Base-by-base conservation (phyloP, 1,140 invertebrate genomes). In the Lethocerus indicus region DNA sequence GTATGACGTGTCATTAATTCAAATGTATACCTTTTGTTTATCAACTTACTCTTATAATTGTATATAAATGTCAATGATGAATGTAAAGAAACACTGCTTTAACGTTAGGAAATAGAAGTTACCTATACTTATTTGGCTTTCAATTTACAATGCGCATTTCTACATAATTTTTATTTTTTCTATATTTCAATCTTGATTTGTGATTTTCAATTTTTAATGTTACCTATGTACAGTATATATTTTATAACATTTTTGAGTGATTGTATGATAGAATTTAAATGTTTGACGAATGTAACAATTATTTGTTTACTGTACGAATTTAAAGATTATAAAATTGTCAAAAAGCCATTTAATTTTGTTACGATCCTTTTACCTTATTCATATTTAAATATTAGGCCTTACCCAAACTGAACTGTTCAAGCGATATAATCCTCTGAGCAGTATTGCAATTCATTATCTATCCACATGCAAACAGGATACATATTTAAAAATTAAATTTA, bases 211-310 rank as follows among this genome's bases (percentile, higher is more conserved):
- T 50, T 51, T 51, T 51, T 42, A 27, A 45, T 41, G 49, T 51
- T 51, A 51, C 49, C 49, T 51, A 50, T 50, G 49, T 51, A 51
- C 49, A 51, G 42, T 45, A 51, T 51, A 51, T 51, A 51, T 51
- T 51, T 51, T 51, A 51, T 51, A 51, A 51, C 28, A 36, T 28
- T 50, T 45, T 51, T 51, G 49, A 51, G 49, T 51, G 49, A 51
- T 27, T 51, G 49, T 51, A 51, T 44, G 28, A 51, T 44, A 51
- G 49, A 45, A 41, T 51, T 51, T 51, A 51, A 51, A 45, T 44
- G 41, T 45, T 25, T 37, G 49, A 41, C 21, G 46, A 51, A 51
- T 43, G 42, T 51, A 51, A 51, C 42, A 45, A 47, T 45, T 51
- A 51, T 51, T 51, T 51, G 49, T 51, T 51, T 51, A 51, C 49